Base-by-base conservation (phyloP, 2,797 vertebrate species). In the Enteromius treurensis region DNA sequence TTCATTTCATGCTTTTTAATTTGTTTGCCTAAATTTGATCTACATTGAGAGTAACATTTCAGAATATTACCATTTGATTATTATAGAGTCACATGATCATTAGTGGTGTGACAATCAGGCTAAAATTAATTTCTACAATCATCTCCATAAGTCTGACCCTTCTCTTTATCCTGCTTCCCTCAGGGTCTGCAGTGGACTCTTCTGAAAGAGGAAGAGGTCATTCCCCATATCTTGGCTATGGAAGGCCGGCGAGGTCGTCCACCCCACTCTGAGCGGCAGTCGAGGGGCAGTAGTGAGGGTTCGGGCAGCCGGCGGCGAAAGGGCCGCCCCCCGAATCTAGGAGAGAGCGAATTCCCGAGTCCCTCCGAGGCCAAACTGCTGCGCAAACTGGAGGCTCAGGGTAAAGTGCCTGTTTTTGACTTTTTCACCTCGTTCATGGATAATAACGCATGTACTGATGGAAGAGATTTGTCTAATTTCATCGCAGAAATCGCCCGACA, bases 161-260 rank as follows among this genome's bases (percentile, higher is more conserved):
- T 32, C 17, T 64, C 47, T 75, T 10, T 86, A 65, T 10, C 40
- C 62, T 42, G 23, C 40, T 71, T 26, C 69, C 32, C 51, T 13
- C 93, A 99, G 98, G 98, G 97, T 80, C 93, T 99, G 94, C 98
- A 99, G 92, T 99, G 98, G 98, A 97, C 95, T 92, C 94, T 98
- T 74, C 93, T 99, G 93, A 98, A 97, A 90, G 97, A 98, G 81
- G 97, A 98, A 80, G 98, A 99, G 75, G 95, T 99, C 53, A 90
- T 97, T 89, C 97, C 97, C 84, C 95, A 90, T n/a, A 96, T 99
- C 93, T 93, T 96, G 91, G 96, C 97, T 0, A 97, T 99, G 97
- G 98, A 98, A 76, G 96, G 97, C 10, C 96, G 97, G 0, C 91
- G 98, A 90, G 96, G 97, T 23, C 95, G 98, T 0, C 96, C 97